Evolutionary conservation across 2,888 invertebrate species (phyloP).

Genomic region (Synergus itoensis): DNA sequence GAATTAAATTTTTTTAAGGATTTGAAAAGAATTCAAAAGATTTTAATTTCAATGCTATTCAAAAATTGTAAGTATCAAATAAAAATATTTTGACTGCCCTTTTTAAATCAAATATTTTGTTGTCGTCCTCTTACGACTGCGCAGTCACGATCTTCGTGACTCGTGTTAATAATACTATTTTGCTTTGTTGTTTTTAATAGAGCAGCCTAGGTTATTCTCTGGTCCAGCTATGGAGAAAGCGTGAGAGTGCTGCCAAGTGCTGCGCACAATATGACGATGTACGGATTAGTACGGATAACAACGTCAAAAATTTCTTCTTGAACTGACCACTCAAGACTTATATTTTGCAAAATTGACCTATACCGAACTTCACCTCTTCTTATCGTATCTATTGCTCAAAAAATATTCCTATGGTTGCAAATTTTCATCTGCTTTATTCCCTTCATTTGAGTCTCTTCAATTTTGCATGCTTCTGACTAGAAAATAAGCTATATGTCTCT

Average conservation of each 20-base stretch:
- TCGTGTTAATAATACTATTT: conserved; percentile 49
- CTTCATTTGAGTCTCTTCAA: too few relatives aligned
- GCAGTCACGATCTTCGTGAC: conserved; percentile 52
- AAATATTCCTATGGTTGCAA: too few relatives aligned
- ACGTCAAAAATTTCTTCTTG: background rate
- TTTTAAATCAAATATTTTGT: background rate
- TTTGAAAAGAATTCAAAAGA: too few relatives aligned
- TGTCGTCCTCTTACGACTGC: background rate
- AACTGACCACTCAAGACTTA: background rate
- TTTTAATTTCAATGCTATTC: too few relatives aligned
- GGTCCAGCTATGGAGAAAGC: conserved; percentile 53
- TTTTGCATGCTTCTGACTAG: background rate
- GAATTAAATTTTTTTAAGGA: too few relatives aligned
- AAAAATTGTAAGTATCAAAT: too few relatives aligned
- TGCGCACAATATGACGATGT: conserved; percentile 1
- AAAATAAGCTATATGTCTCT: conserved; percentile 6
- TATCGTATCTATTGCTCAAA: too few relatives aligned
- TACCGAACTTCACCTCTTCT: background rate
- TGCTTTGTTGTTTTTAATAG: conserved; percentile 14
- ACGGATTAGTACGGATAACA: background rate
- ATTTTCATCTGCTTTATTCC: too few relatives aligned
- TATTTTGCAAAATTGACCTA: background rate
- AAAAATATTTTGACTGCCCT: background rate
- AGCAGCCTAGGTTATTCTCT: conserved; percentile 41
- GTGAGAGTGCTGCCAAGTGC: conserved; percentile 54